Evolutionary conservation across 2,797 vertebrate species (phyloP).

Genomic region (Spinus olivaceus): DNA sequence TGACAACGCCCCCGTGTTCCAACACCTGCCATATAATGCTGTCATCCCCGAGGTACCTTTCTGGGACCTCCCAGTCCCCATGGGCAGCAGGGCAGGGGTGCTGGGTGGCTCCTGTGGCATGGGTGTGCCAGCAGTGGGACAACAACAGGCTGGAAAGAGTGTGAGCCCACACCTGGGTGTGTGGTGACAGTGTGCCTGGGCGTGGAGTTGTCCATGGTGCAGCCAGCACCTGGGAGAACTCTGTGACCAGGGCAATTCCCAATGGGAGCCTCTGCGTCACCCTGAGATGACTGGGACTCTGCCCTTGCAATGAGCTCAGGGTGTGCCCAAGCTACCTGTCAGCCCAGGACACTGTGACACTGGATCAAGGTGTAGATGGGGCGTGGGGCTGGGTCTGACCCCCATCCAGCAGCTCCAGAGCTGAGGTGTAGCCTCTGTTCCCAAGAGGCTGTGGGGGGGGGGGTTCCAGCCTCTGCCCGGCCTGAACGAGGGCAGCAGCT

Average conservation of each 20-base stretch:
- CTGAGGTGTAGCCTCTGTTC: not conserved
- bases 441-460: not conserved
- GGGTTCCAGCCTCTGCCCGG: rapidly evolving
- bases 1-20: constrained; percentile 83
- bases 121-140: not conserved
- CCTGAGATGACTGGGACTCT: not conserved
- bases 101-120: not conserved
- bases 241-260: rapidly evolving
- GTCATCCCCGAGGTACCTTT: constrained; percentile 78
- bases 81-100: rapidly evolving
- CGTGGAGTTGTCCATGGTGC: rapidly evolving
- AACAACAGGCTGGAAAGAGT: rapidly evolving
- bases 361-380: not conserved
- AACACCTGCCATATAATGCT: constrained; percentile 47
- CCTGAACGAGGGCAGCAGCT: not conserved
- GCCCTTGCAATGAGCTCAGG: constrained; percentile 65
- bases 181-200: rapidly evolving
- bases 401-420: rapidly evolving
- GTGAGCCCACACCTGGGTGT: rapidly evolving
- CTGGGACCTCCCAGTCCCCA: not conserved
- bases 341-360: not conserved
- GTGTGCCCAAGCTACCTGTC: not conserved
- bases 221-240: not conserved
- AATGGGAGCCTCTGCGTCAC: rapidly evolving
- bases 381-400: rapidly evolving